These are phyloP conservation scores for Cairina moschata DNA, from an alignment of 2,113 vertebrate genomes.

Conservation along the genomic window DNA sequence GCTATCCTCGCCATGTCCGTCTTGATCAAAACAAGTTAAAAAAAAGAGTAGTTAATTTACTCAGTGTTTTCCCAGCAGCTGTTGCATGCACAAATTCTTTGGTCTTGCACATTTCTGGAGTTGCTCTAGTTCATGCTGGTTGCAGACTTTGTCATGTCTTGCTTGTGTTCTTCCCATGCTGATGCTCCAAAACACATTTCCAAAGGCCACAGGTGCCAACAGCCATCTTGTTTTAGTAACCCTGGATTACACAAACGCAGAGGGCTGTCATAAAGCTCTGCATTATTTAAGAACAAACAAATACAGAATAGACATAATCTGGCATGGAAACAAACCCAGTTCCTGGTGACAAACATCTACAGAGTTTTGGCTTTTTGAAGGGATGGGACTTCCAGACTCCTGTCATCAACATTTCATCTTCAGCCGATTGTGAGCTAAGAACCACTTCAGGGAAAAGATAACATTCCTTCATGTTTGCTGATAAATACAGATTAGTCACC, in stretches of 20 bases:
- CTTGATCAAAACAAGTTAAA: neutral
- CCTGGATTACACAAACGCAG: fast-evolving
- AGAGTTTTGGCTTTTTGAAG: neutral
- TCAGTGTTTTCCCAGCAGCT: neutral
- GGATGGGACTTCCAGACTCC: neutral
- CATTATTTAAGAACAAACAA: neutral
- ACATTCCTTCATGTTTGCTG: neutral
- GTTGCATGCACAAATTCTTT: fast-evolving
- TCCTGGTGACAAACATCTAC: neutral
- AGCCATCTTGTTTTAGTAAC: neutral
- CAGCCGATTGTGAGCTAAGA: neutral
- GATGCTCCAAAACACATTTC: neutral
- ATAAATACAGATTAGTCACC: neutral
- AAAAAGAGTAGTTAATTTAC: neutral
- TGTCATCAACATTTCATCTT: neutral
- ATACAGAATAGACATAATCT: neutral
- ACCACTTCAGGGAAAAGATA: neutral
- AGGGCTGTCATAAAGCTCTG: neutral
- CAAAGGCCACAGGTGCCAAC: neutral
- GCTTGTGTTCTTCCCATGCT: neutral
- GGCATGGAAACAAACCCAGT: neutral
- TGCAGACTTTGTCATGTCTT: neutral
- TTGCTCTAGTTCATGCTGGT: neutral
- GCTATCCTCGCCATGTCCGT: neutral
- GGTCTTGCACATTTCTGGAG: neutral